Evolutionary conservation across 2,113 vertebrate genomes (phyloP), one percentile per base, ranked within the genome.

Genomic region (Pluvianellus socialis): DNA sequence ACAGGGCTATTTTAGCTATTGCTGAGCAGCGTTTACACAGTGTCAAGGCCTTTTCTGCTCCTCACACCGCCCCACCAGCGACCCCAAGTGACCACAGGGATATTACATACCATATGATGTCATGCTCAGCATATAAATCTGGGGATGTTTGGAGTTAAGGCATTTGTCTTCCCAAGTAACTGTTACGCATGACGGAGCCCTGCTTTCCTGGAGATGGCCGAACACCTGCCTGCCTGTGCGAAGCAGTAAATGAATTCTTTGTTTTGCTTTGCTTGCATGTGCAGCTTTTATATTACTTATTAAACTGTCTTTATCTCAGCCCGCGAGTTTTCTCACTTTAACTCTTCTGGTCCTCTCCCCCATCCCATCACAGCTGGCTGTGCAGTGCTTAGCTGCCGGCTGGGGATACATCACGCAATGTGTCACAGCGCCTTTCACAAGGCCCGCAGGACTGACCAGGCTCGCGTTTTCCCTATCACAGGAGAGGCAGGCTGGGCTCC

Each of bases 401-500:
- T 44, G 44, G 44, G 44, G 44, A 15, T 14, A 44, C 44, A 44
- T 44, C 44, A 44, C 44, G 14, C 35, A 21, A 58, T 21, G 35
- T 38, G 59, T 38, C 56, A 4, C 52, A 8, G 1, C 6, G 32
- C 2, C 50, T n/a, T 24, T 49, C 27, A 17, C 14, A 4, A 8
- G 28, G 9, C 16, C 30, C 28, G 79, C 42, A 32, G 56, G 21
- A 20, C 30, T 23, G 62, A 4, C 24, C 24, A 24, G 49, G 52
- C 33, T 26, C 6, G 2, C 0, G 0, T 3, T 50, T 13, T 33
- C 9, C 26, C 10, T 10, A 11, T 1, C 6, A 21, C 12, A 18
- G 1, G 6, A 4, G 3, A 26, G 12, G 11, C 50, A 38, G 2
- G 4, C 5, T 2, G 7, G 9, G 55, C 30, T 50, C 35, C 40